Percentiles rank a stretch among this genome's conserved stretches.
Evolutionary conservation across 2,888 invertebrate species (phyloP).

Genomic region (Dexiosoma caninum): DNA sequence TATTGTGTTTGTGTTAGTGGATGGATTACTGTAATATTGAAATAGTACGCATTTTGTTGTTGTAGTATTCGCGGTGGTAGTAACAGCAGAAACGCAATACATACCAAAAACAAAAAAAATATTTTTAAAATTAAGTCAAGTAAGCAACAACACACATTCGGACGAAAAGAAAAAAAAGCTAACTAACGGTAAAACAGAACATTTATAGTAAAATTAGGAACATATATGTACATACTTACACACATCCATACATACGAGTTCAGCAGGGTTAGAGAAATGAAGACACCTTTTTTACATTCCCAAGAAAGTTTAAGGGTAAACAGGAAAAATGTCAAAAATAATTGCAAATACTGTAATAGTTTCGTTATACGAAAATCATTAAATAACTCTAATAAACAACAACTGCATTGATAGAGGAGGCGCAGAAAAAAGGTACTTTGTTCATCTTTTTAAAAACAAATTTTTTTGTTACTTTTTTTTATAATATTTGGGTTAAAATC

Average conservation of each 20-base stretch:
- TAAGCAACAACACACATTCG: constrained; percentile 37
- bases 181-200: constrained; percentile 43
- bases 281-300: too few relatives aligned
- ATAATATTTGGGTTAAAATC: too few relatives aligned
- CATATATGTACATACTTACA: neutral
- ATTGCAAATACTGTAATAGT: too few relatives aligned
- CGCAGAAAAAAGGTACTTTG: too few relatives aligned
- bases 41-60: constrained; percentile 24
- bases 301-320: too few relatives aligned
- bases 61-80: neutral
- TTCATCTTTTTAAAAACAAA: too few relatives aligned
- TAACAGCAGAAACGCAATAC: neutral
- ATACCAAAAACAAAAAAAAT: constrained; percentile 9
- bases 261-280: too few relatives aligned
- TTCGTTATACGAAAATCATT: too few relatives aligned
- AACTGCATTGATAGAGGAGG: too few relatives aligned
- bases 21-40: neutral
- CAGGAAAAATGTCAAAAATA: too few relatives aligned
- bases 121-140: constrained; percentile 54
- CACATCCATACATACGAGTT: neutral
- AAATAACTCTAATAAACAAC: too few relatives aligned
- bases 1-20: neutral
- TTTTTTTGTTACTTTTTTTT: too few relatives aligned
- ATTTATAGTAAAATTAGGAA: constrained; percentile 49
- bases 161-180: constrained; percentile 3